Base-by-base conservation (phyloP, 2,888 invertebrate genomes). In the Epicampocera succincta region DNA sequence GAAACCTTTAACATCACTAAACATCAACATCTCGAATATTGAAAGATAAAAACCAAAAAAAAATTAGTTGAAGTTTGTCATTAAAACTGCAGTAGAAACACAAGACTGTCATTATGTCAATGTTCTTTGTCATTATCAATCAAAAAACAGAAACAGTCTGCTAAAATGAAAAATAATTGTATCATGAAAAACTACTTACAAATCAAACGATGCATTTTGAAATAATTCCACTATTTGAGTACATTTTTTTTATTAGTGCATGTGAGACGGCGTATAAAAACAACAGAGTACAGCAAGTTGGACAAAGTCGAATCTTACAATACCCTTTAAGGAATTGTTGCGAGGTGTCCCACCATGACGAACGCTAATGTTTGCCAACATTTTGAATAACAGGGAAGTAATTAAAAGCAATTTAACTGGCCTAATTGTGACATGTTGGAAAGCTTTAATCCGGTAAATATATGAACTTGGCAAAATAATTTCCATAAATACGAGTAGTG, bases 41-140 rank as follows among this genome's bases (percentile, higher is more conserved):
- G 5, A 19, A 11, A 40, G 6, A 6, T 46, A 19, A 19, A 13
- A 17, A 69, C 11, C 60, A 33, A 17, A 19, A 69, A 56, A 19
- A 15, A 17, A 9, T 50, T 38, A 38, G 19, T 33, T 63, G 15
- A 63, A 74, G 54, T 15, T 65, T 74, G 38, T 74, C 46, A 74
- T 65, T 46, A 65, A 74, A 65, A 74, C 44, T 42, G 38, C 46
- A 46, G 21, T 33, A 74, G n/a, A 44, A 63, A 73, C 33, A 73
- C 48, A 63, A 33, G 61, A 73, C 52, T 54, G 19, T 73, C 63
- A 44, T 73, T 63, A 46, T 61, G 2, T 19, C 19, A 44, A 63
- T 63, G 44, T n/a, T 40, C 17, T 29, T n/a, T 21, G 33, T 54
- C 44, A 13, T 63, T 63, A 63, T 63, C 44, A 63, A 72, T 73